Evolutionary conservation across 2,888 invertebrate species (phyloP).

Genomic region (Lamproptera curius): DNA sequence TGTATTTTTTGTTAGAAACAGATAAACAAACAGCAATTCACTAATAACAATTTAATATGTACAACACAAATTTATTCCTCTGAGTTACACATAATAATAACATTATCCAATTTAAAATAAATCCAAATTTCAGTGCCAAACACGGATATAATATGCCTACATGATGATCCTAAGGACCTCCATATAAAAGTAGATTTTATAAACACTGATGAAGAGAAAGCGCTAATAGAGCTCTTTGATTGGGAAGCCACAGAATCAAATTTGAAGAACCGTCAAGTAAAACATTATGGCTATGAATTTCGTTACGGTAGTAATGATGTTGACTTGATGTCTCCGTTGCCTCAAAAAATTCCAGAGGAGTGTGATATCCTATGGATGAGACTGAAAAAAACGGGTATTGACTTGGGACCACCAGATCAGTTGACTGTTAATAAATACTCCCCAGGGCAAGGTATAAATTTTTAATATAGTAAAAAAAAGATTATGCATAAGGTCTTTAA

Average conservation of each 20-base stretch:
- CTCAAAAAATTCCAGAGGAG: conserved; percentile 82
- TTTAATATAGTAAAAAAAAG: too few relatives aligned
- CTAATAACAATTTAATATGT: too few relatives aligned
- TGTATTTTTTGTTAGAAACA: too few relatives aligned
- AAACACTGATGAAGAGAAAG: conserved; percentile 81
- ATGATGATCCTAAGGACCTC: conserved; percentile 82
- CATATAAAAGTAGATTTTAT: conserved; percentile 84
- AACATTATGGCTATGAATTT: conserved; percentile 96
- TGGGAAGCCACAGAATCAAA: conserved; percentile 56
- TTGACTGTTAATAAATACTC: conserved; percentile 90
- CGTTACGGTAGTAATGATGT: conserved; percentile 92
- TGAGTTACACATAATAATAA: too few relatives aligned
- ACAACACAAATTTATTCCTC: too few relatives aligned
- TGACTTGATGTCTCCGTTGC: conserved; percentile 82
- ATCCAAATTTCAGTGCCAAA: conserved; percentile 64
- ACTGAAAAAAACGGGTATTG: conserved; percentile 57
- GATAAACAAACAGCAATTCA: too few relatives aligned
- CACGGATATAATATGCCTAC: conserved; percentile 47
- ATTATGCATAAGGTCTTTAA: too few relatives aligned
- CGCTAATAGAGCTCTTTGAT: conserved; percentile 78
- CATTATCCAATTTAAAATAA: too few relatives aligned
- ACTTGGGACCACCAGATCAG: conserved; percentile 83
- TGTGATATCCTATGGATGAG: conserved; percentile 82
- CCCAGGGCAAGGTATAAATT: conserved; percentile 86
- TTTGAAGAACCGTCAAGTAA: conserved; percentile 90